These are phyloP conservation scores for Hydroisotoma schaefferi DNA, from an alignment of 2,888 invertebrate species.

Conservation along the genomic window DNA sequence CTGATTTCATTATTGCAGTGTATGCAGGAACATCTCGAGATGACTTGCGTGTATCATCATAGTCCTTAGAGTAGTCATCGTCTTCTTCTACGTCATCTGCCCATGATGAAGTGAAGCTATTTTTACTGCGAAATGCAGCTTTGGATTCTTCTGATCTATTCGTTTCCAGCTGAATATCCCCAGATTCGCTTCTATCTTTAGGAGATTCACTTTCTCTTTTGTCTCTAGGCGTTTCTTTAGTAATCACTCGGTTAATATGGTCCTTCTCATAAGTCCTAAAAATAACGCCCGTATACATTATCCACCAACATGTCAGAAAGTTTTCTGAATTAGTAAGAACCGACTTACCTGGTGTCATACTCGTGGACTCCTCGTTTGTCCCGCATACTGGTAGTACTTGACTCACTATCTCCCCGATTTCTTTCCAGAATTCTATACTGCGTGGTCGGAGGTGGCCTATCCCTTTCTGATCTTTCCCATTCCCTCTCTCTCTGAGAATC, in stretches of 20 bases:
- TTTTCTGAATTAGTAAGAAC: not conserved
- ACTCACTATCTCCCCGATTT: constrained; percentile 38
- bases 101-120: constrained; percentile 33
- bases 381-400: constrained; percentile 30
- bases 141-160: constrained; percentile 20
- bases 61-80: constrained; percentile 23
- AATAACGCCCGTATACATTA: not conserved
- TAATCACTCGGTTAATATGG: not conserved
- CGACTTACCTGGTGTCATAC: constrained; percentile 19
- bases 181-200: constrained; percentile 7
- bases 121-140: constrained; percentile 13
- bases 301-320: too few relatives aligned
- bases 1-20: constrained; percentile 11
- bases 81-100: constrained; percentile 48
- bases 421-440: constrained; percentile 39
- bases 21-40: too few relatives aligned
- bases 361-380: constrained; percentile 21
- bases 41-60: constrained; percentile 16
- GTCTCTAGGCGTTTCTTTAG: constrained; percentile 9
- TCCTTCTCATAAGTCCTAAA: constrained; percentile 16
- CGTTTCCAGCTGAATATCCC: constrained; percentile 10
- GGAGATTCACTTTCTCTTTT: constrained; percentile 7
- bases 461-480: constrained; percentile 28
- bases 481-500: constrained; percentile 18
- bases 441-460: constrained; percentile 14